phyloP scores from a whole-genome alignment of 1,140 invertebrate species.

The Linepithema humile region DNA sequence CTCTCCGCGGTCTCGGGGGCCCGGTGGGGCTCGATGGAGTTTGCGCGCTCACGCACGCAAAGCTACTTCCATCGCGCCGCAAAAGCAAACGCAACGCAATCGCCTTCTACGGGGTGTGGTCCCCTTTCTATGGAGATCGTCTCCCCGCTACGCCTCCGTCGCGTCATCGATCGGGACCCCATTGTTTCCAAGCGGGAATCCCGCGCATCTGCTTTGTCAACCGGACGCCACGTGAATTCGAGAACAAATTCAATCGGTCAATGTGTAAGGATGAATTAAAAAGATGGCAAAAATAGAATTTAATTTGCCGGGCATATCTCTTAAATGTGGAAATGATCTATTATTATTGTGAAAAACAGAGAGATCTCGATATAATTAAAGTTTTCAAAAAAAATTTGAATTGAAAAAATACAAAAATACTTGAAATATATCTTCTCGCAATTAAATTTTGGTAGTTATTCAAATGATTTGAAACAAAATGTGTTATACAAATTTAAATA shows the following conservation, averaged over 20 bases:
- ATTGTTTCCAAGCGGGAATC: slow-evolving; percentile 61
- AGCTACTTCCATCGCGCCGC: slow-evolving; percentile 54
- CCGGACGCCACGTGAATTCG: slow-evolving; percentile 17
- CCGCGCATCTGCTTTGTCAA: slow-evolving; percentile 63
- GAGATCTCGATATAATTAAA: background rate
- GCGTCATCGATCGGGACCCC: slow-evolving; percentile 59
- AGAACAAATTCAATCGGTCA: background rate
- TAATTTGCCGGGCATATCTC: background rate
- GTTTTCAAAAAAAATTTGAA: background rate
- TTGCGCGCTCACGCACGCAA: background rate
- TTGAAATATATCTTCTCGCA: background rate
- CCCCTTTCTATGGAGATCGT: slow-evolving; percentile 75
- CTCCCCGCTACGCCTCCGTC: slow-evolving; percentile 23
- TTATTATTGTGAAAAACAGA: background rate
- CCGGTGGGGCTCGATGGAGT: slow-evolving; percentile 27
- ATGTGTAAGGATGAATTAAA: background rate
- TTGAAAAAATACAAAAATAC: background rate
- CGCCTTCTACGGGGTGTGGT: slow-evolving; percentile 72
- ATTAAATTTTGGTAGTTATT: background rate
- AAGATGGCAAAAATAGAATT: background rate
- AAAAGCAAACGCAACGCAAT: slow-evolving; percentile 35
- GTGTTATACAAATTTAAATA: background rate
- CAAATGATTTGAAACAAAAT: background rate
- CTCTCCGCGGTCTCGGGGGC: slow-evolving; percentile 63
- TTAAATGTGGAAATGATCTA: background rate